phyloP scores from a whole-genome alignment of 2,888 invertebrate species.

The Brachyptera putata region DNA sequence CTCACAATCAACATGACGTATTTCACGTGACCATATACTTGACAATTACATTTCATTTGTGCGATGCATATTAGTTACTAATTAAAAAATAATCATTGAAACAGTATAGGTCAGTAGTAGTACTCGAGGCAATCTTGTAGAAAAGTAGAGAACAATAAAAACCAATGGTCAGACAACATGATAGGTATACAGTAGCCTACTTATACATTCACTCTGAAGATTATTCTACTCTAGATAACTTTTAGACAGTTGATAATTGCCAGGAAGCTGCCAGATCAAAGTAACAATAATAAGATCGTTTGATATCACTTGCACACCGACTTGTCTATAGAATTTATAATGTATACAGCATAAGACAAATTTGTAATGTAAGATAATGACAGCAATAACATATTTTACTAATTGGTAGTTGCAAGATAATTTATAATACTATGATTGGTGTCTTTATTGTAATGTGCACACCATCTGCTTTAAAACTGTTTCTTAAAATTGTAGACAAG shows the following conservation, averaged over 20 bases:
- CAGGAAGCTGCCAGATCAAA: neutral
- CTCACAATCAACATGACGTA: neutral
- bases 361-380: neutral
- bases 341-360: too few relatives aligned
- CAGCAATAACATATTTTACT: neutral
- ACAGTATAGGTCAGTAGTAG: constrained; percentile 4
- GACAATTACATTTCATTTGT: constrained; percentile 12
- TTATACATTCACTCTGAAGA: neutral
- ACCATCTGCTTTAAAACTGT: neutral
- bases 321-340: too few relatives aligned
- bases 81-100: neutral
- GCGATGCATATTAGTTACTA: neutral
- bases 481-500: neutral
- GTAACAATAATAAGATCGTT: neutral
- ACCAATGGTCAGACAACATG: constrained; percentile 5
- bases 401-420: neutral
- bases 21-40: constrained; percentile 5
- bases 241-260: neutral
- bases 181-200: neutral
- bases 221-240: neutral
- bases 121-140: constrained; percentile 8
- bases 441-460: neutral
- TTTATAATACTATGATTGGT: constrained; percentile 2
- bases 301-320: neutral
- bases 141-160: constrained; percentile 17